These are phyloP conservation scores for Gasteruption jaculator DNA, from an alignment of 2,888 invertebrate species.

Conservation along the genomic window DNA sequence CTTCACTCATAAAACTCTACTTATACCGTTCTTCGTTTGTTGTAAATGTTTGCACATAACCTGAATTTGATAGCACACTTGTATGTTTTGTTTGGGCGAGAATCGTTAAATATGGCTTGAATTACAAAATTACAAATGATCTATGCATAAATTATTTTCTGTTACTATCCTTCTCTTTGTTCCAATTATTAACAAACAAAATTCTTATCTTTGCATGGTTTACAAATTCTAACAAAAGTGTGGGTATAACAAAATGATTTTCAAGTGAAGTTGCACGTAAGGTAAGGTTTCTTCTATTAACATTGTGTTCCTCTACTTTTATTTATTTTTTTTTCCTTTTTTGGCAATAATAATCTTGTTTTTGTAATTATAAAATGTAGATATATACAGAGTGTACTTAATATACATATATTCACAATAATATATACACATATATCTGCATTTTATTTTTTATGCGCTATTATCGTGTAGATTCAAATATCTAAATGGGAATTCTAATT, in stretches of 20 bases:
- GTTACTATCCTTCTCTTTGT: conserved; percentile 5
- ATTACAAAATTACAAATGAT: neutral
- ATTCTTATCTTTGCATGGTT: conserved; percentile 37
- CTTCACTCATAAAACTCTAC: no score
- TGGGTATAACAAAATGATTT: conserved; percentile 32
- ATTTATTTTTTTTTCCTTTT: conserved; percentile 6
- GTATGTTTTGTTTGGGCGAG: neutral
- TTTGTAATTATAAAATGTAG: conserved; percentile 2
- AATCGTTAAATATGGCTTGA: neutral
- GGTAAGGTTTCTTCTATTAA: conserved; percentile 32
- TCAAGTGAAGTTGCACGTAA: conserved; percentile 22
- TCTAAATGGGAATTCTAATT: conserved; percentile 18
- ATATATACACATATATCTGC: no score
- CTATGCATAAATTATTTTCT: conserved; percentile 6
- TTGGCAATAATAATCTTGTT: no score
- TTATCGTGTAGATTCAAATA: no score
- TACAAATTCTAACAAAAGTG: conserved; percentile 31
- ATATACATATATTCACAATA: neutral
- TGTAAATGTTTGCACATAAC: neutral
- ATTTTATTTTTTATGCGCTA: no score
- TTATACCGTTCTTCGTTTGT: no score
- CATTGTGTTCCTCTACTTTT: conserved; percentile 1
- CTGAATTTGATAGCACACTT: neutral
- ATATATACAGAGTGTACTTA: conserved; percentile 1
- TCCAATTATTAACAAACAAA: conserved; percentile 24